A percentile compares a stretch with the other conserved stretches of the same genome.
phyloP scores from a whole-genome alignment of 2,888 invertebrate species.

The Dynastes maya region DNA sequence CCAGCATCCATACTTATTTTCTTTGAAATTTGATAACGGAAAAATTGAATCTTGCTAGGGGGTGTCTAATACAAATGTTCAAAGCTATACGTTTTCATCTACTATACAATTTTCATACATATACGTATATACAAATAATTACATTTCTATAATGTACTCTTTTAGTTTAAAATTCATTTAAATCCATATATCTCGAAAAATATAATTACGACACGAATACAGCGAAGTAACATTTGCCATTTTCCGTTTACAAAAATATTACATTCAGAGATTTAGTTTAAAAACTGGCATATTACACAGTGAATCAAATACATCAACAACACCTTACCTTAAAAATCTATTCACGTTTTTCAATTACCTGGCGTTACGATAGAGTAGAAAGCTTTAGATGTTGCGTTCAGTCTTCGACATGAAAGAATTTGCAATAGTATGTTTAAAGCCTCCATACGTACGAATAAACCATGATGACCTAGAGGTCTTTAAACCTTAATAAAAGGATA shows the following conservation, averaged over 20 bases:
- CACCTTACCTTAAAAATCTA: no score
- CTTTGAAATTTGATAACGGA: no score
- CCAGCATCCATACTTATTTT: no score
- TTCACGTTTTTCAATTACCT: background rate
- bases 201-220: constrained; percentile 25
- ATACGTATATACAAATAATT: constrained; percentile 16
- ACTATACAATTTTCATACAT: constrained; percentile 37
- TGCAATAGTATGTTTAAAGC: constrained; percentile 44
- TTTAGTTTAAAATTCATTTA: constrained; percentile 12
- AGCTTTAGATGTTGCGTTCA: constrained; percentile 9
- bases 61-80: no score
- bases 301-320: background rate
- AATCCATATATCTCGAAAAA: constrained; percentile 21
- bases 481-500: constrained; percentile 62
- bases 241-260: constrained; percentile 34
- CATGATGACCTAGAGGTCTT: constrained; percentile 61
- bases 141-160: constrained; percentile 1
- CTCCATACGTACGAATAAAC: constrained; percentile 58
- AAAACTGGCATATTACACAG: background rate
- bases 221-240: background rate
- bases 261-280: constrained; percentile 6
- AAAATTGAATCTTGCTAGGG: no score
- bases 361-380: background rate
- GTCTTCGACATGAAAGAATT: constrained; percentile 28
- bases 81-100: constrained; percentile 1